Evolutionary conservation across 2,113 vertebrate genomes (phyloP), one percentile per base, ranked within the genome.

Genomic region (Monopterus albus): DNA sequence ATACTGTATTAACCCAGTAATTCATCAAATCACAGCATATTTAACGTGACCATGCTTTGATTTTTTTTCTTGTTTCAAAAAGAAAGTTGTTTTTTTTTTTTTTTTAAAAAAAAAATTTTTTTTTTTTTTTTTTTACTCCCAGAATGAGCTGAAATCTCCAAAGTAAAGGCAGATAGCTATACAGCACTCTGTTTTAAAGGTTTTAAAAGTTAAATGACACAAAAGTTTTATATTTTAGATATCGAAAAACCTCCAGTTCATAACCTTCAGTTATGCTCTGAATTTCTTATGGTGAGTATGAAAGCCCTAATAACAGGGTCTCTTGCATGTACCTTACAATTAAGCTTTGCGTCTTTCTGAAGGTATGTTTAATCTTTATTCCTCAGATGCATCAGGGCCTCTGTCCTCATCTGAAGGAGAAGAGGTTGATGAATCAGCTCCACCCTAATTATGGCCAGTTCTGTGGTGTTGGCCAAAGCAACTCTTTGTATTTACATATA

Each of bases 271-370:
- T 35, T 49, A 10, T 38, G 26, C 72, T 60, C 28, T 23, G 8
- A 67, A 50, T 40, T 26, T 46, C 38, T 57, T 18, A 51, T 43
- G 42, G 33, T 47, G 33, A 75, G 38, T 17, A 21, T 28, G 7
- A 43, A 60, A 64, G 35, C 64, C 40, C 56, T 87, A 87, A 89
- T 89, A 52, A 88, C 82, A 90, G 78, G 81, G 72, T 62, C 15
- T 42, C 46, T 12, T 7, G 1, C n/a, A 18, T 26, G 29, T 62
- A 68, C 82, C 73, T 81, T 77, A 50, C 55, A 89, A 87, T 89
- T 85, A 87, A 31, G 28, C 35, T 63, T 23, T 60, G 43, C 12
- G 4, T 66, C 7, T 50, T 29, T 78, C 43, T 70, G 40, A 79
- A 71, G 64, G 12, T 38, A 40, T 56, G 61, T 78, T 86, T 83